A percentile compares a stretch with the other conserved stretches of the same genome.
Evolutionary conservation across 2,888 invertebrate species (phyloP).

Genomic region (Orchesella flavescens): DNA sequence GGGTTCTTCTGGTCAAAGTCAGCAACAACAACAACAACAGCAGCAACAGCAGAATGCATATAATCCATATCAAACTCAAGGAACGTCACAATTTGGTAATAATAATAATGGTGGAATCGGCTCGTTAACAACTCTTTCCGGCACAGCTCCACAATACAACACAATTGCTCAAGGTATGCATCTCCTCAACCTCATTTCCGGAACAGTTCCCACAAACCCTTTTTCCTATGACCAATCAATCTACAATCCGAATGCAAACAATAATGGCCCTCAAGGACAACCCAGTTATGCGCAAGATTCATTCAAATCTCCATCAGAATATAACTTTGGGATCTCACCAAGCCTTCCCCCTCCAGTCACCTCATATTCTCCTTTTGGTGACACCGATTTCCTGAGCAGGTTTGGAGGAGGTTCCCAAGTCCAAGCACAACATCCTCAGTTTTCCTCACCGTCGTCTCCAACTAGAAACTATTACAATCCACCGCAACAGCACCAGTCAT

Average conservation of each 20-base stretch:
- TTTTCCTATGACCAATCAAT: slow-evolving; percentile 30
- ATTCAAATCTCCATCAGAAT: background rate
- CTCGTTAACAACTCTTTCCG: slow-evolving; percentile 35
- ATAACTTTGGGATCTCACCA: background rate
- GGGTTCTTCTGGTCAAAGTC: background rate
- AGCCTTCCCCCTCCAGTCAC: background rate
- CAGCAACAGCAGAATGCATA: background rate
- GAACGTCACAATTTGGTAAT: background rate
- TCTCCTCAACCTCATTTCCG: slow-evolving; percentile 67
- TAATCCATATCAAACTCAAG: background rate
- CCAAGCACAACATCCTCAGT: background rate
- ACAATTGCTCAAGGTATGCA: slow-evolving; percentile 68
- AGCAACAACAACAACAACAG: slow-evolving; percentile 13
- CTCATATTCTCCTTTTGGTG: background rate
- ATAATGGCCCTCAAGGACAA: background rate
- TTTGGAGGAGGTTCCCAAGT: too few species aligned
- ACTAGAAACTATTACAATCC: background rate
- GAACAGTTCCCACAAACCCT: slow-evolving; percentile 49
- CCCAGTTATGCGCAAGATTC: background rate
- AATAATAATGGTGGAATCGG: slow-evolving; percentile 23
- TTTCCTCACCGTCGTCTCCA: background rate
- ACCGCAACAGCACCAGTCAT: background rate
- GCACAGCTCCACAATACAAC: slow-evolving; percentile 65
- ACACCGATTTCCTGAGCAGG: too few species aligned
- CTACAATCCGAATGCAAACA: background rate